Evolutionary conservation across 92 coral and sea anemone genomes (phyloP).

Genomic region (Bergia puertoricense): DNA sequence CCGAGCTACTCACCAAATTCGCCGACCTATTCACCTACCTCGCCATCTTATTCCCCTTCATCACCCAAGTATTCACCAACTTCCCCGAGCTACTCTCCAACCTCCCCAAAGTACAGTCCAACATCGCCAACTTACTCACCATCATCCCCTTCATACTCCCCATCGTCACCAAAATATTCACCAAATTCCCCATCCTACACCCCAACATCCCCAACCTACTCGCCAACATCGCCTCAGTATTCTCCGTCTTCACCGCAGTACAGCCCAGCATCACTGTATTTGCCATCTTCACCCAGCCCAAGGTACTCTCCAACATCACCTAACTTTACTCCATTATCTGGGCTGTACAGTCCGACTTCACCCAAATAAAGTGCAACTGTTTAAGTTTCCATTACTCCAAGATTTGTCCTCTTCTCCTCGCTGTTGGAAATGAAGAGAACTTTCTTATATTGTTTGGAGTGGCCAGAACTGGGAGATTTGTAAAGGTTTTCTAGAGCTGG

Average conservation of each 20-base stretch:
- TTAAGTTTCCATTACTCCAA: constrained; percentile 85
- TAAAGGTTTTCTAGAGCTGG: neutral
- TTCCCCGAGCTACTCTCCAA: constrained; percentile 82
- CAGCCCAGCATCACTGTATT: constrained; percentile 87
- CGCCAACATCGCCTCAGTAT: constrained; percentile 91
- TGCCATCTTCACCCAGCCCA: constrained; percentile 79
- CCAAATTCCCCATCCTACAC: constrained; percentile 97
- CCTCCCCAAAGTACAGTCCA: constrained; percentile 94
- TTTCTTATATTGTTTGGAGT: no score
- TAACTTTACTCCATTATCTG: constrained; percentile 85
- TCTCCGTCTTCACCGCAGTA: constrained; percentile 94
- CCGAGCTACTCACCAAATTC: constrained; percentile 94
- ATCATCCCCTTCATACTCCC: constrained; percentile 90
- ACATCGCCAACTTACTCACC: constrained; percentile 90
- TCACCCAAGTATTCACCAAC: constrained; percentile 95
- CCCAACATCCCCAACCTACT: constrained; percentile 95
- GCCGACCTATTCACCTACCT: constrained; percentile 85
- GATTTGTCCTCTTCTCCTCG: constrained; percentile 91
- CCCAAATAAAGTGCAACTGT: constrained; percentile 94
- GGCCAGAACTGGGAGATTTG: neutral
- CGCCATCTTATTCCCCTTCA: constrained; percentile 94
- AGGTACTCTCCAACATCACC: constrained; percentile 85
- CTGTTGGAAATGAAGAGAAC: constrained; percentile 33
- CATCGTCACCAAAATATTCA: constrained; percentile 92
- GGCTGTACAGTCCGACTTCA: constrained; percentile 84